Conservation (phyloP, 1,140 invertebrate species). For the Formica exsecta region DNA sequence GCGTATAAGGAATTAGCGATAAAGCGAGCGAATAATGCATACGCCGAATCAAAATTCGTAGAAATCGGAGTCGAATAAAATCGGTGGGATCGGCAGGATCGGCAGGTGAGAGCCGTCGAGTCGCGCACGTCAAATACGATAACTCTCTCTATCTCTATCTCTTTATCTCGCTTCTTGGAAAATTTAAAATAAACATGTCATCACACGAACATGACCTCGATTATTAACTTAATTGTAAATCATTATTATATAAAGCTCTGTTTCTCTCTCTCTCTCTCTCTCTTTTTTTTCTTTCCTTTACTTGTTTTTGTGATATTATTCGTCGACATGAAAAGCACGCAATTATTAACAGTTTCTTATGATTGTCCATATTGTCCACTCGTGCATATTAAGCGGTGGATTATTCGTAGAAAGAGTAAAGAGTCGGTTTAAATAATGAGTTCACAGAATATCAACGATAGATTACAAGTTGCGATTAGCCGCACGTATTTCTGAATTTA, state of each 20-base stretch:
- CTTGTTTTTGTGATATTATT: slow-evolving; percentile 16
- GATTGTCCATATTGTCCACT: slow-evolving; percentile 25
- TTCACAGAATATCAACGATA: slow-evolving; percentile 28
- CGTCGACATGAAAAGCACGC: neutral
- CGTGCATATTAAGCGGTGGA: neutral
- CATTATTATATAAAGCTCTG: slow-evolving; percentile 26
- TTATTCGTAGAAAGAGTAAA: slow-evolving; percentile 16
- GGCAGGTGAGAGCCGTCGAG: slow-evolving; percentile 29
- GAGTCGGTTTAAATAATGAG: slow-evolving; percentile 5
- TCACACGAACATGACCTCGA: slow-evolving; percentile 16
- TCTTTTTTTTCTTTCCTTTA: neutral
- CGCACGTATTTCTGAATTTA: neutral
- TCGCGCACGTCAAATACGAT: neutral
- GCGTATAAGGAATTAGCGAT: slow-evolving; percentile 20
- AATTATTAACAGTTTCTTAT: slow-evolving; percentile 26
- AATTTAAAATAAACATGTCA: slow-evolving; percentile 55
- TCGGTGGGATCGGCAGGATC: slow-evolving; percentile 30
- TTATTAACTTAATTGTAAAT: slow-evolving; percentile 56
- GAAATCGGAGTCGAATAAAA: slow-evolving; percentile 35
- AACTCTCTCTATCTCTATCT: neutral
- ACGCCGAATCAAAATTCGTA: slow-evolving; percentile 34
- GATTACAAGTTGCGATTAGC: slow-evolving; percentile 1
- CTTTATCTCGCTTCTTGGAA: slow-evolving; percentile 49
- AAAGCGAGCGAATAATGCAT: neutral
- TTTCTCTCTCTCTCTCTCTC: slow-evolving; percentile 1